Evolutionary conservation across 92 coral and sea anemone genomes (phyloP), one percentile per base, ranked within the genome.

Genomic region (Epizoanthus stellaris): DNA sequence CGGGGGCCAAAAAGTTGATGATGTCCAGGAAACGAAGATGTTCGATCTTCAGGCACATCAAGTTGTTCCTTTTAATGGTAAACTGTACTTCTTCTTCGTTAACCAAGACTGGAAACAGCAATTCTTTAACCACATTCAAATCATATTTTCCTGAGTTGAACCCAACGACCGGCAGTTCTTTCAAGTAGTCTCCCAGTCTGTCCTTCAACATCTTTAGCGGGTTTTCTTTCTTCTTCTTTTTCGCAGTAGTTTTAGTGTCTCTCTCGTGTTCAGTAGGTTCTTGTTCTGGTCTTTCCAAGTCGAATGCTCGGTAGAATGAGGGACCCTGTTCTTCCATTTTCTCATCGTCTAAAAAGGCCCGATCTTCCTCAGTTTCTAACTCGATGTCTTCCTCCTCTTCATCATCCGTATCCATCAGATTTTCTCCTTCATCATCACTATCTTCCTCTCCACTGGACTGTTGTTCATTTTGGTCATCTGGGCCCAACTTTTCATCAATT

Each of bases 1-100:
- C 93, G 12, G 89, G 92, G 52, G 93, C 87, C 54, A 90, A 80
- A 67, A 85, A 90, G 87, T 86, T 90, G 58, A 82, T 85, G 25
- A 89, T 60, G 45, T 90, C 93, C 11, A 90, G 85, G 61, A 90
- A 90, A 62, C 84, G 82, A 5, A 90, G 82, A 45, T 90, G 81
- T 16, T 68, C 71, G 0, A 88, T 82, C 40, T 67, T 86, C 2
- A 90, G 64, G 39, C 82, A 73, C 86, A 87, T 83, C 61, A 75
- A 67, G 53, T 87, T 87, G 70, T 82, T 90, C 17, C 86, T 45
- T 5, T 90, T 90, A 19, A 87, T 70, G 13, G 89, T 82, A 67
- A 87, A 90, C 62, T 87, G 34, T 4, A 90, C 85, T 59, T 38
- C 23, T 36, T 85, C 82, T n/a, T 85, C 80, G 52, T 53, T 43